A percentile compares a stretch with the other conserved stretches of the same genome.
Conservation (phyloP, 2,113 vertebrate species). For the Dipodomys merriami region DNA sequence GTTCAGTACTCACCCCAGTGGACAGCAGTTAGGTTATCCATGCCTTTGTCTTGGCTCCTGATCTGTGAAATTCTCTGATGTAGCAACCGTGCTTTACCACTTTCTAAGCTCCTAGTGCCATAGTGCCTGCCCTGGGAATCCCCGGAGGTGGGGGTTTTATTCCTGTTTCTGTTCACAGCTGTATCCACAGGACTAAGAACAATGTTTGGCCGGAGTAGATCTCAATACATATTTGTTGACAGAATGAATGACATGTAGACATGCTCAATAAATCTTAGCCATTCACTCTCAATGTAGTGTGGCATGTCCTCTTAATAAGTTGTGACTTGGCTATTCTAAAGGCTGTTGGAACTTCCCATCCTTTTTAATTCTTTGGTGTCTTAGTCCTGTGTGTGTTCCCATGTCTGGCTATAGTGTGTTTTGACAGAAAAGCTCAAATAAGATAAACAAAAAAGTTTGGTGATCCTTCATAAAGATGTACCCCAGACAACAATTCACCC, state of each 20-base stretch:
- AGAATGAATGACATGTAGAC: background rate
- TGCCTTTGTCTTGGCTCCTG: background rate
- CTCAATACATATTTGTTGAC: background rate
- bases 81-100: background rate
- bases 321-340: background rate
- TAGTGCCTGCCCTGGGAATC: background rate
- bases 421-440: background rate
- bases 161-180: background rate
- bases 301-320: background rate
- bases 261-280: background rate
- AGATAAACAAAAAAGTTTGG: background rate
- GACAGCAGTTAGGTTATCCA: background rate
- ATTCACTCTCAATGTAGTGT: background rate
- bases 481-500: background rate
- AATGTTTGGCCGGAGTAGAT: background rate
- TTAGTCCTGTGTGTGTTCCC: background rate
- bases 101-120: background rate
- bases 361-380: background rate
- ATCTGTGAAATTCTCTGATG: background rate
- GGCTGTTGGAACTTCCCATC: background rate
- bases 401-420: background rate
- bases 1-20: rapidly evolving
- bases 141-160: background rate
- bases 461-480: background rate
- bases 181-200: background rate